Conservation (phyloP, 2,113 vertebrate genomes). For the Geothlypis trichas region DNA sequence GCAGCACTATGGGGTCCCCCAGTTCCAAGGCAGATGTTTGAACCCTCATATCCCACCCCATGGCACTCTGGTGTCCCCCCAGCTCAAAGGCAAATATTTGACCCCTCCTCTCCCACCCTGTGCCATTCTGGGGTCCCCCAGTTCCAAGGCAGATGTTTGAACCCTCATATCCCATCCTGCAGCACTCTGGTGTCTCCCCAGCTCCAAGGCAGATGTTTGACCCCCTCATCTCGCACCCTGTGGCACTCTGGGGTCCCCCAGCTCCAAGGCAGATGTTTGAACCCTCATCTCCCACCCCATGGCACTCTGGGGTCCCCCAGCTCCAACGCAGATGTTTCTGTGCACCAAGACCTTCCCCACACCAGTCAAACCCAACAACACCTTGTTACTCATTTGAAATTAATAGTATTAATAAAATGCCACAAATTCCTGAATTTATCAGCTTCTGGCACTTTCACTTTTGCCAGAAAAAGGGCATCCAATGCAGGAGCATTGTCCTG, state of each 20-base stretch:
- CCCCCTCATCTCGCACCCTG: fast-evolving
- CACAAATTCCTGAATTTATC: neutral
- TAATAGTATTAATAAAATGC: neutral
- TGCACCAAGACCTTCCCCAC: too few relatives aligned
- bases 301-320: neutral
- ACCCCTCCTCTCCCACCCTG: too few relatives aligned
- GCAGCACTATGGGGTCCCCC: fast-evolving
- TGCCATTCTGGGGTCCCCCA: too few relatives aligned
- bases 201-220: too few relatives aligned
- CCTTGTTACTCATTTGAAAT: neutral
- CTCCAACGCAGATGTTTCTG: neutral
- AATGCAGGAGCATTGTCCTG: neutral
- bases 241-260: neutral
- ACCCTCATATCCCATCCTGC: too few relatives aligned
- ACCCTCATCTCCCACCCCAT: fast-evolving
- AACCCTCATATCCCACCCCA: too few relatives aligned
- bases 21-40: neutral
- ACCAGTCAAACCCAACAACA: neutral
- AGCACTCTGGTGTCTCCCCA: too few relatives aligned
- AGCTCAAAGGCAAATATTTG: too few relatives aligned
- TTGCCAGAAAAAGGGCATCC: neutral
- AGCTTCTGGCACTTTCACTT: neutral
- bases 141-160: too few relatives aligned
- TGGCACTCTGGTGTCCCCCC: too few relatives aligned
- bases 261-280: too few relatives aligned